phyloP scores from a whole-genome alignment of 2,888 invertebrate genomes.

The Empis livida region DNA sequence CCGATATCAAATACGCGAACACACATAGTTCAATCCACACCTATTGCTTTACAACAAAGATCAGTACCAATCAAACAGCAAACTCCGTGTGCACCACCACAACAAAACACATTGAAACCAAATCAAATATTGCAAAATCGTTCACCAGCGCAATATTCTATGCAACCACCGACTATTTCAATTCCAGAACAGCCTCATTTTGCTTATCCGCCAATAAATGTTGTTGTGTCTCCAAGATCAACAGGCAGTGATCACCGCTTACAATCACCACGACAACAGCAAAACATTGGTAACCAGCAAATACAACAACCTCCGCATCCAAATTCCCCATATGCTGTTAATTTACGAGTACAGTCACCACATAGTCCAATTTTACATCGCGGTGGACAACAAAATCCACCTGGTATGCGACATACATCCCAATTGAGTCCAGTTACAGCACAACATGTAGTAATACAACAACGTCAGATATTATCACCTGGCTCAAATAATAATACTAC shows the following conservation, averaged over 20 bases:
- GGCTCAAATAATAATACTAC: conserved; percentile 19
- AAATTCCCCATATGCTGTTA: conserved; percentile 13
- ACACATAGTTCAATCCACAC: not conserved
- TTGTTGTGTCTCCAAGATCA: conserved; percentile 35
- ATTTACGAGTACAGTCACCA: conserved; percentile 28
- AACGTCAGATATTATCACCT: conserved; percentile 10
- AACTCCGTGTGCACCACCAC: too few species aligned
- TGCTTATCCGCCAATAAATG: conserved; percentile 24
- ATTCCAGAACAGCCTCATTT: conserved; percentile 41
- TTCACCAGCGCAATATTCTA: conserved; percentile 28
- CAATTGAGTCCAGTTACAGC: conserved; percentile 11
- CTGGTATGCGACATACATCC: conserved; percentile 13
- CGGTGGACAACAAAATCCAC: conserved; percentile 18
- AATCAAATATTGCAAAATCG: not conserved
- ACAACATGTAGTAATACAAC: conserved; percentile 15
- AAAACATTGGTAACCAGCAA: conserved; percentile 19
- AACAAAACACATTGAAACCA: not conserved
- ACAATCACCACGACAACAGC: conserved; percentile 14
- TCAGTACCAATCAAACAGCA: not conserved
- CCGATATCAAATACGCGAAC: too few species aligned
- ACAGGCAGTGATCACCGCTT: conserved; percentile 28
- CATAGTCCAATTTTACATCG: conserved; percentile 28
- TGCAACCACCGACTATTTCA: conserved; percentile 53
- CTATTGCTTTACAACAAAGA: not conserved
- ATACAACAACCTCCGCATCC: conserved; percentile 11